Base-by-base conservation (phyloP, 2,888 invertebrate species). In the Phortica okadai region DNA sequence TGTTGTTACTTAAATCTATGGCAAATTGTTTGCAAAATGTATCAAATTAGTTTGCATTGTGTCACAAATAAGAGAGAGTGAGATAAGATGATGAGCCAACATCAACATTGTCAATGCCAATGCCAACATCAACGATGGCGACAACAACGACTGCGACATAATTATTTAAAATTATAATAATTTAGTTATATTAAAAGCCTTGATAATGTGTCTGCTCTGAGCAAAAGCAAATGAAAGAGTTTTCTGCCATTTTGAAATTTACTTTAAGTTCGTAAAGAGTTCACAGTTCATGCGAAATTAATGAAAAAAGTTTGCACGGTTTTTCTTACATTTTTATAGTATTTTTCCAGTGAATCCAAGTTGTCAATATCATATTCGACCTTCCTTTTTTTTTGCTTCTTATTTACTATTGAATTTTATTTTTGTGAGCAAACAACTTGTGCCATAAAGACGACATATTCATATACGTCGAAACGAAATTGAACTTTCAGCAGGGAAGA, bases 41-140 rank as follows among this genome's bases (percentile, higher is more conserved):
- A 67, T 67, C 67, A 67, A 69, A 69, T 69, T 69, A 69, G 45
- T 25, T 45, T 69, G 33, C 25, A 62, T 62, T 62, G 62, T 62
- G 2, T 58, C 33, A 58, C 75, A 58, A 59, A 70, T n/a, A 80
- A 21, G 69, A 8, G 42, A 16, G 14, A 14, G 33, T 79, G 74
- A 69, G 75, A 69, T 54, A 56, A 70, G 41, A 69, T 33, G 33
- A 33, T 33, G 70, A 58, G 58, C 44, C 21, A 6, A 25, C 58
- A 70, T 50, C 14, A 50, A 8, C 8, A 50, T 6, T 50, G 14
- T 50, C 8, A 50, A 33, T 33, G 33, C 33, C 33, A 33, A 33
- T 33, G 33, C 33, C 33, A 33, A 33, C 33, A 33, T 2, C 33
- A 33, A 33, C 33, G 33, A 33, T 5, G 33, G 33, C 33, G 33